Base-by-base conservation (phyloP, 2,797 vertebrate genomes). In the Melopsittacus undulatus region DNA sequence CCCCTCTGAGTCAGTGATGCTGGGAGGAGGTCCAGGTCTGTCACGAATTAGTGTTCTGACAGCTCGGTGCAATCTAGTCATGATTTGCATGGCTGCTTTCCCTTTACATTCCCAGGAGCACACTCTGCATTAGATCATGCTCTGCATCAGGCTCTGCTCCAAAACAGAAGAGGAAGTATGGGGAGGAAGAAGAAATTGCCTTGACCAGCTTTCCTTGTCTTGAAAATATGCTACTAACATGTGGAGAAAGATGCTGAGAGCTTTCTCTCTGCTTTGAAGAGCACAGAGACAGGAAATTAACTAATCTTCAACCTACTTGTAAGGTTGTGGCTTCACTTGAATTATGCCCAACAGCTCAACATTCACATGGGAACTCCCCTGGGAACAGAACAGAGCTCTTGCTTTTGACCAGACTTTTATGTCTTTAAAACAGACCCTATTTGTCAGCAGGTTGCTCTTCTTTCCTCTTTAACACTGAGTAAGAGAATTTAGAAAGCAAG, bases 31-130 rank as follows among this genome's bases (percentile, higher is more conserved):
- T 43, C 75, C 89, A 61, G 75, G 74, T 90, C 83, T 18, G 1
- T 7, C 89, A 48, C 24, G 56, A 90, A 90, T 79, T 59, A 69
- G n/a, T 68, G 77, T 45, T 92, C 73, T 79, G 92, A 90, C 89
- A 95, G 92, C 90, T 93, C 5, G 0, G 63, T 94, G 92, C 88
- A 69, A 92, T 90, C 54, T 9, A 76, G 80, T 77, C 86, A 73
- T 52, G 83, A 79, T 88, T 94, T 82, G 88, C 92, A 90, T 61
- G 90, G 83, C 67, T 94, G 88, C 93, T 93, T 84, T 79, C 88
- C 80, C 67, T 92, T 82, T 74, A 27, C 80, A 32, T 90, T 81
- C 88, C 80, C 92, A 89, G 74, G 80, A 96, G 88, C 83, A 89
- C 10, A 3, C 77, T 75, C 63, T 67, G 90, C 90, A 90, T 92